Evolutionary conservation across 2,113 vertebrate genomes (phyloP), one percentile per base, ranked within the genome.

Genomic region (Oncorhynchus tshawytscha): DNA sequence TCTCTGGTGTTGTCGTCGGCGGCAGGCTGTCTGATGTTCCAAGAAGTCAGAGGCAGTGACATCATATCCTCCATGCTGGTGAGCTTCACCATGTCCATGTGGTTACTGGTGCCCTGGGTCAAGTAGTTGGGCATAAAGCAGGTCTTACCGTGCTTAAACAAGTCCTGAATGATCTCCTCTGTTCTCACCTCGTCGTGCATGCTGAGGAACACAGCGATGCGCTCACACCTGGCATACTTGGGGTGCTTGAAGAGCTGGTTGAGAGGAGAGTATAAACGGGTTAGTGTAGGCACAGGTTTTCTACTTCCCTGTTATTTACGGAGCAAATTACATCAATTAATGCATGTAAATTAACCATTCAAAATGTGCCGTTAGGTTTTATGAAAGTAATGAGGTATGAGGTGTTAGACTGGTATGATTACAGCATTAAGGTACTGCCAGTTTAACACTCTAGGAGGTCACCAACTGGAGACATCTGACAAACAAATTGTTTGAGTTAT

Each of bases 81-180:
- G 2, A 99, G 83, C 65, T 88, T 92, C 75, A 99, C 76, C 97
- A 99, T 99, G 86, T 99, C 97, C 97, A 99, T 99, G 71, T 95
- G 95, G 74, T 34, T 95, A 88, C 94, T 94, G 70, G 3, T 74
- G 64, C 83, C 51, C 51, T 18, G 49, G 15, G 49, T 78, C 51
- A 88, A 90, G 81, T 98, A 99, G 72, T 88, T 94, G 6, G 97
- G 97, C 79, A 99, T 95, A 78, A 98, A 99, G 87, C 97, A 98
- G 79, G 90, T 90, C 81, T 98, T 99, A 1, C 95, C 95, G 72
- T 73, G 77, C 31, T 77, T 93, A 25, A 99, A 96, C 31, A 95
- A 86, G 79, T 97, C 91, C 75, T 86, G 88, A 78, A 99, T 90
- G 81, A 99, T 96, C 75, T 94, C 94, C 64, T 93, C 93, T 0